Percentiles rank a stretch among this genome's conserved stretches.
phyloP scores from a whole-genome alignment of 2,113 vertebrate genomes.

The Ciconia maguari region DNA sequence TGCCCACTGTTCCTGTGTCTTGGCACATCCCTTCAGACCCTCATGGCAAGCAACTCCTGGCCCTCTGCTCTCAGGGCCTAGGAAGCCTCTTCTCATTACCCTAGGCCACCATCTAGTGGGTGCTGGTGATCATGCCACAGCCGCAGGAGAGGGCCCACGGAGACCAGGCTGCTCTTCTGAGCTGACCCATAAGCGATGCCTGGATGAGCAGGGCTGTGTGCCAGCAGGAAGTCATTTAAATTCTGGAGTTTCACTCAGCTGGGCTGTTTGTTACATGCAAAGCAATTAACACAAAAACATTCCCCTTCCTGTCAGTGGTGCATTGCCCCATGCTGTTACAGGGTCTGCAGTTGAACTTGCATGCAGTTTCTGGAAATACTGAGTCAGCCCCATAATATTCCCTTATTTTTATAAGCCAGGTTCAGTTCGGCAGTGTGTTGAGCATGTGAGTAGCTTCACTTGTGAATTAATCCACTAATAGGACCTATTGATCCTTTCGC shows the following conservation, averaged over 20 bases:
- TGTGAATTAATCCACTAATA: neutral
- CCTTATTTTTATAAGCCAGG: neutral
- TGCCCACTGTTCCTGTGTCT: neutral
- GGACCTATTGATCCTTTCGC: neutral
- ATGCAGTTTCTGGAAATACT: neutral
- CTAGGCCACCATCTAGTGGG: slow-evolving; percentile 4
- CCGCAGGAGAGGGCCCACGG: neutral
- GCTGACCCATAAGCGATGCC: neutral
- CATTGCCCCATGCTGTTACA: neutral
- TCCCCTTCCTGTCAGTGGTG: neutral
- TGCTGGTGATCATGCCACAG: neutral
- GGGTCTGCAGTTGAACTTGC: neutral
- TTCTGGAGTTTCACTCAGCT: neutral
- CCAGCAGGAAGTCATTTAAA: neutral
- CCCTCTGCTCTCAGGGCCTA: neutral
- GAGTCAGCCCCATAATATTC: neutral
- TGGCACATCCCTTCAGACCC: neutral
- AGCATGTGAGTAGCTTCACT: neutral
- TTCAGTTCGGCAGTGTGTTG: neutral
- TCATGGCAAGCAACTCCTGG: neutral
- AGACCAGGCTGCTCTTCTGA: neutral
- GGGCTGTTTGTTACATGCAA: neutral
- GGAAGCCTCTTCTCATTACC: neutral
- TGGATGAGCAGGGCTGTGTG: neutral
- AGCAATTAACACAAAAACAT: neutral